Percentiles rank a stretch among this genome's conserved stretches.
Evolutionary conservation across 1,140 invertebrate species (phyloP).

Genomic region (Drosophila sechellia): DNA sequence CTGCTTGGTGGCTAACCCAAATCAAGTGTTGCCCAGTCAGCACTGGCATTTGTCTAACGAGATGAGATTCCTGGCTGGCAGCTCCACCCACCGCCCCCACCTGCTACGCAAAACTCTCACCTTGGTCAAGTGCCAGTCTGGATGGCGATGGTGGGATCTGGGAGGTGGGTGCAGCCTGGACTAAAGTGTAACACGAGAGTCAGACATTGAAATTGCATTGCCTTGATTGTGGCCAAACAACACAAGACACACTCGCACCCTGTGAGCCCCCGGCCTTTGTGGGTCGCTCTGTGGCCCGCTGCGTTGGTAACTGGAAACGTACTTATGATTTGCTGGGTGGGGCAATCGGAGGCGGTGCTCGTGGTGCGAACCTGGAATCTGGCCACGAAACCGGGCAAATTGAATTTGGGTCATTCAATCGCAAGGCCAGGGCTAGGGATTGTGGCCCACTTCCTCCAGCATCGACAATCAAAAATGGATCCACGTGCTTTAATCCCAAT

Average conservation of each 20-base stretch:
- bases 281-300: constrained; percentile 58
- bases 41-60: constrained; percentile 55
- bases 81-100: background rate
- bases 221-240: constrained; percentile 69
- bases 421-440: constrained; percentile 42
- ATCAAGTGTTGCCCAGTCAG: constrained; percentile 56
- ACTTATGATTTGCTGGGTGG: constrained; percentile 57
- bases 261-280: constrained; percentile 13
- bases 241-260: constrained; percentile 54
- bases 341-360: background rate
- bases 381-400: constrained; percentile 50
- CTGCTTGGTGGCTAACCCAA: constrained; percentile 40
- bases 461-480: constrained; percentile 26
- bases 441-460: constrained; percentile 6
- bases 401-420: constrained; percentile 76
- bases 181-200: constrained; percentile 67
- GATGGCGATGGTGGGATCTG: background rate
- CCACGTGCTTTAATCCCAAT: constrained; percentile 38
- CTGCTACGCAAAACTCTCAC: constrained; percentile 7
- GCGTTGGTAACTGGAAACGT: constrained; percentile 80
- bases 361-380: constrained; percentile 1
- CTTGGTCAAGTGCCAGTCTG: constrained; percentile 26
- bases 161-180: constrained; percentile 19
- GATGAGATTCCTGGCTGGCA: constrained; percentile 38
- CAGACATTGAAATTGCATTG: constrained; percentile 82